Evolutionary conservation across 2,888 invertebrate species (phyloP).

Genomic region (Lutraria lutraria): DNA sequence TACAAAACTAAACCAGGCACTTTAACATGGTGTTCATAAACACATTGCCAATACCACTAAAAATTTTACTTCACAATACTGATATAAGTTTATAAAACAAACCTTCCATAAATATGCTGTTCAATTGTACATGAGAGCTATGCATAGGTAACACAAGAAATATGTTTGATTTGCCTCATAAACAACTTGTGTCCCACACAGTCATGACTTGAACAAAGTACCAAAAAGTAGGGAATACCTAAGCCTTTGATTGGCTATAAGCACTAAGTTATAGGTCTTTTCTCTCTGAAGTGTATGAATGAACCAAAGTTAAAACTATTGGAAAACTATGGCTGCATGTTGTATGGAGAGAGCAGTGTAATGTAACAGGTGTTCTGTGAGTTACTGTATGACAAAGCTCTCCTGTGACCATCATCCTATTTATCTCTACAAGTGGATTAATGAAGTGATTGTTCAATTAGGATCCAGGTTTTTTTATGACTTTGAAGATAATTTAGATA

Average conservation of each 20-base stretch:
- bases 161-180: background rate
- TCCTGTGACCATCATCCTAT: background rate
- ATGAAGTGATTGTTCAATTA: background rate
- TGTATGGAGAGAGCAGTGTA: background rate
- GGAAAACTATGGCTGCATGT: slow-evolving; percentile 7
- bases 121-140: no score
- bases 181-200: background rate
- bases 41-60: no score
- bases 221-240: no score
- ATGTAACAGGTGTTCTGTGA: background rate
- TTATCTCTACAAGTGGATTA: background rate
- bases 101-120: no score
- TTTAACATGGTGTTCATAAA: no score
- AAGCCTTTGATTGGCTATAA: no score
- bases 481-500: background rate
- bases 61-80: no score
- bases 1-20: no score
- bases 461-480: background rate
- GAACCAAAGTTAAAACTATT: background rate
- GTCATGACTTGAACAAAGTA: background rate
- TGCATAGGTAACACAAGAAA: no score
- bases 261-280: no score
- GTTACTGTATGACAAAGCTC: background rate
- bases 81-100: no score
- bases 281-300: background rate